Evolutionary conservation across 2,888 invertebrate genomes (phyloP).

Genomic region (Flabesymbios commensalis): DNA sequence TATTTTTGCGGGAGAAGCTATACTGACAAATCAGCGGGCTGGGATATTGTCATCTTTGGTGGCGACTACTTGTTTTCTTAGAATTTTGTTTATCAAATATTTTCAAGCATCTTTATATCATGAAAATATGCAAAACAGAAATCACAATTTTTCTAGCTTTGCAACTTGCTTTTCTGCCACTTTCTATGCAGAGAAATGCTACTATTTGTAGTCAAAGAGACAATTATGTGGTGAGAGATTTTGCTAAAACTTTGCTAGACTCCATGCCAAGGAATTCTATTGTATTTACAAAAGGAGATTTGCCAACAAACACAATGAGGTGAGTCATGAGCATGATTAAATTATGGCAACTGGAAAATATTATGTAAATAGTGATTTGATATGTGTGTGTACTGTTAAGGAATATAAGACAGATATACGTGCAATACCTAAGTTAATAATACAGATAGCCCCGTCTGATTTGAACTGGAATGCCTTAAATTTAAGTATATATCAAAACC

Average conservation of each 20-base stretch:
- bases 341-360: not conserved
- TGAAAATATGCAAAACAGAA: not conserved
- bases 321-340: slow-evolving; percentile 19
- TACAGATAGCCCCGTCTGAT: too few relatives aligned
- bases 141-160: too few relatives aligned
- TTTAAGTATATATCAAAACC: too few relatives aligned
- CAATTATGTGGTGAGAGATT: slow-evolving; percentile 49
- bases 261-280: slow-evolving; percentile 49
- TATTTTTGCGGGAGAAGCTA: not conserved
- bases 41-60: too few relatives aligned
- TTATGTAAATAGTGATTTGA: not conserved
- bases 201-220: slow-evolving; percentile 45
- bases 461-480: too few relatives aligned
- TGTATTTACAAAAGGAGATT: slow-evolving; percentile 54
- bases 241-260: slow-evolving; percentile 43
- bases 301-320: slow-evolving; percentile 55
- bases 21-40: not conserved
- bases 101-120: not conserved
- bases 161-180: not conserved
- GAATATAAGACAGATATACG: too few relatives aligned
- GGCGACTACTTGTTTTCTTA: too few relatives aligned
- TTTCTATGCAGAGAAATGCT: slow-evolving; percentile 38
- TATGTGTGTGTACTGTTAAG: not conserved
- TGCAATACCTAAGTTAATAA: too few relatives aligned
- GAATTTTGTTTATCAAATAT: not conserved